phyloP scores from a whole-genome alignment of 2,797 vertebrate genomes.

The Ctenopoma kingsleyae region DNA sequence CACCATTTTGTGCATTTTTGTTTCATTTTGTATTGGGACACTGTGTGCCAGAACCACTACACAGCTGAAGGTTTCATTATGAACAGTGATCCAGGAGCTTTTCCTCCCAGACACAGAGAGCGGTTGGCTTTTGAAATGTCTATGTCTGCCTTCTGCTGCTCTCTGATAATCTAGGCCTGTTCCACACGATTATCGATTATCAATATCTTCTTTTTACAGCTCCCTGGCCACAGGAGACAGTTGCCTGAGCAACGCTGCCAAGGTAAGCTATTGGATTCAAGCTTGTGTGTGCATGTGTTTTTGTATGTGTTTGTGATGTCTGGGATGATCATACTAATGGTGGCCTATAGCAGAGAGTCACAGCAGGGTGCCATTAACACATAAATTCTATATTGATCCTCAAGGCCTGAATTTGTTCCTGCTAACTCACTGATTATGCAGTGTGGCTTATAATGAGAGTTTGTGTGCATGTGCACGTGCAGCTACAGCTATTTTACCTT shows the following conservation, averaged over 20 bases:
- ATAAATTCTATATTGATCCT: slow-evolving; percentile 65
- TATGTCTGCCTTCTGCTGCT: slow-evolving; percentile 80
- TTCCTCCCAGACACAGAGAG: slow-evolving; percentile 78
- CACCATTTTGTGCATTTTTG: not conserved
- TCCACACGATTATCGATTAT: slow-evolving; percentile 91
- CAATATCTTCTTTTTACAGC: slow-evolving; percentile 90
- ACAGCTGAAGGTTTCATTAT: slow-evolving; percentile 21
- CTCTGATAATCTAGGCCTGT: slow-evolving; percentile 86
- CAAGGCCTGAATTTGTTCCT: slow-evolving; percentile 49
- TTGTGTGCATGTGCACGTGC: not conserved
- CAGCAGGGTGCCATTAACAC: slow-evolving; percentile 74
- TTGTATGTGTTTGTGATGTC: slow-evolving; percentile 54
- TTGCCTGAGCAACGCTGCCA: slow-evolving; percentile 89
- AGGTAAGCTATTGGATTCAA: slow-evolving; percentile 81
- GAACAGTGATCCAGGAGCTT: slow-evolving; percentile 59
- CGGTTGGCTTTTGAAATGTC: slow-evolving; percentile 81
- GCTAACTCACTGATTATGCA: slow-evolving; percentile 61
- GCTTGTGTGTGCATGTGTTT: slow-evolving; percentile 50
- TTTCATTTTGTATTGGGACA: not conserved
- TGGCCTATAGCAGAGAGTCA: slow-evolving; percentile 49
- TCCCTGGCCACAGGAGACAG: slow-evolving; percentile 84
- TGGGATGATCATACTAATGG: slow-evolving; percentile 79
- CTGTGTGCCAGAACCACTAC: not conserved
- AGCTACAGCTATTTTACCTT: slow-evolving; percentile 85
- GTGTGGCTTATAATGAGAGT: slow-evolving; percentile 22